Evolutionary conservation across 2,888 invertebrate species (phyloP), one percentile per base, ranked within the genome.

Genomic region (Ecliptopera silaceata): DNA sequence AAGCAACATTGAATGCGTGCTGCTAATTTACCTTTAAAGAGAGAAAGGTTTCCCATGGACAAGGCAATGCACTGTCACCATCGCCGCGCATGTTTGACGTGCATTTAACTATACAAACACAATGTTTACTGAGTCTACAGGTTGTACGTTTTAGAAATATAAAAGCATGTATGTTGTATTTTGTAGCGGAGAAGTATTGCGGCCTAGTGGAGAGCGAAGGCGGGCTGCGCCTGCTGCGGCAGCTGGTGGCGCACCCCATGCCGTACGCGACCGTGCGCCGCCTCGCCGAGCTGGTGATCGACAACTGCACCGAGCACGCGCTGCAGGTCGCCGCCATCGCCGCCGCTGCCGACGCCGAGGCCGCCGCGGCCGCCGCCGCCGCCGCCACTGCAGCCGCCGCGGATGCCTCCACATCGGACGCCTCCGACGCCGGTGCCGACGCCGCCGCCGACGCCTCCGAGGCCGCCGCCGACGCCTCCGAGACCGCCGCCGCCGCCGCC

Each of bases 121-220:
- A n/a, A n/a, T n/a, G n/a, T n/a, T n/a, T n/a, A n/a, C n/a, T n/a
- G n/a, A n/a, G n/a, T n/a, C n/a, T n/a, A n/a, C n/a, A n/a, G n/a
- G n/a, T n/a, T n/a, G n/a, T 34, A 34, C 6, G n/a, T 12, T 34
- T 13, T 34, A 4, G n/a, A 29, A 29, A 29, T 29, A 32, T 12
- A 2, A 3, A 12, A 32, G 4, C 2, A 4, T 12, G n/a, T 22
- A 34, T 20, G 32, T 55, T 47, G 47, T 43, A 39, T 92, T 91
- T 18, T n/a, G n/a, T 85, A 98, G 98, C 98, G 36, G 95, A 95
- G 56, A 98, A 98, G 88, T 99, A 99, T 89, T 99, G 98, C 84
- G 92, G 93, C 62, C 92, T 98, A 75, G 95, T 99, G 41, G 95
- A 96, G 72, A 93, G 94, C 41, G 99, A 99, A 87, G 96, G 96